These are phyloP conservation scores for Cichlasoma orientale DNA, from an alignment of 2,797 vertebrate genomes.

Conservation along the genomic window DNA sequence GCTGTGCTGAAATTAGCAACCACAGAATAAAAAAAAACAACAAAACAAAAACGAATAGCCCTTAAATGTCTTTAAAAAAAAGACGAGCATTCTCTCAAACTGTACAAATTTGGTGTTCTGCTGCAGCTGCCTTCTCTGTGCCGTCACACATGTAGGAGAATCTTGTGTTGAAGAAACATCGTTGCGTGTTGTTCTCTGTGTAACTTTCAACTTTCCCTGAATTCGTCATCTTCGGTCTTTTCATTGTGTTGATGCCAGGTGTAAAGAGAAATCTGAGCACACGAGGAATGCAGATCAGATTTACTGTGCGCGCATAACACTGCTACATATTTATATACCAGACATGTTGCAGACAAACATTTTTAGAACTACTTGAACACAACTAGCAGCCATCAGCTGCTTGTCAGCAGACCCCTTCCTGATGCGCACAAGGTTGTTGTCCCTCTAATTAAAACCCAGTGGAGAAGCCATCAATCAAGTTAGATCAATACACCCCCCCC, in stretches of 20 bases:
- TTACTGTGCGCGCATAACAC: not conserved
- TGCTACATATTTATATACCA: not conserved
- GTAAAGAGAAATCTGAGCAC: constrained; percentile 5
- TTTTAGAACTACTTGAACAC: constrained; percentile 1
- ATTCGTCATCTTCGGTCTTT: constrained; percentile 34
- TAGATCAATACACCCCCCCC: constrained; percentile 55
- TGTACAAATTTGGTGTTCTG: not conserved
- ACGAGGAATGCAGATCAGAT: constrained; percentile 1
- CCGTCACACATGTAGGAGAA: not conserved
- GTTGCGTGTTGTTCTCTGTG: not conserved
- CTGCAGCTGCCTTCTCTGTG: not conserved
- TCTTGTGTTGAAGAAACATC: not conserved
- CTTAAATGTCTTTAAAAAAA: not conserved
- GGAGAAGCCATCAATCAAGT: constrained; percentile 54
- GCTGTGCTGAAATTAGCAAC: not conserved
- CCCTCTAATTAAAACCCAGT: constrained; percentile 62
- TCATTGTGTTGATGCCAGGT: not conserved
- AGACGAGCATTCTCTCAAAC: not conserved
- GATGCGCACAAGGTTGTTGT: constrained; percentile 37
- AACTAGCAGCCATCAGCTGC: constrained; percentile 17
- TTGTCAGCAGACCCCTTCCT: constrained; percentile 15
- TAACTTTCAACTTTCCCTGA: not conserved
- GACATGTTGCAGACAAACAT: not conserved
- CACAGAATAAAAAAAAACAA: not conserved
- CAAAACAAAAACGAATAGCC: not conserved